Base-by-base conservation (phyloP, 2,888 invertebrate species). In the Mamestra brassicae region DNA sequence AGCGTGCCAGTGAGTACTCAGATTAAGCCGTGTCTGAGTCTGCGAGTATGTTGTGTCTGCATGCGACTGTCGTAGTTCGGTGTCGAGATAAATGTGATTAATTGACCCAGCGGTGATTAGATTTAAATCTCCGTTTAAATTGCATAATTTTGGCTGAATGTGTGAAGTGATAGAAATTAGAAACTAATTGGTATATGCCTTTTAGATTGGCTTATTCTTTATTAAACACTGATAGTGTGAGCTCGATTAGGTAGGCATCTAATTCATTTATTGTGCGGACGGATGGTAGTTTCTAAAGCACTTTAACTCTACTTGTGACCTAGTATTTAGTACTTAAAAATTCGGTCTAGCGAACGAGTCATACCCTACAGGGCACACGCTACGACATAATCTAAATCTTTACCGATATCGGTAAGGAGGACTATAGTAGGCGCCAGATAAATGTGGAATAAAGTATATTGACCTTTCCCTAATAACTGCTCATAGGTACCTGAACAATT, bases 1-100 rank as follows among this genome's bases (percentile, higher is more conserved):
- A 13, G 5, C 3, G 42, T 8, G 11, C 70, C 11, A 26, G 50
- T 78, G n/a, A 6, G 45, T 63, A 57, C 11, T 4, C 26, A 52
- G 52, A 62, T 62, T 62, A 61, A 17, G n/a, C 38, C 52, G 17
- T 15, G 34, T 8, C 52, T 38, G 26, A 47, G 64, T 52, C 17
- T 54, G 11, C 11, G 36, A 55, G 8, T 47, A 50, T 15, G 58
- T 52, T n/a, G 42, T 67, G 42, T 70, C 64, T 52, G 67, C 60
- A 68, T 70, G 52, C 60, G n/a, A 69, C 50, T 71, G 65, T 71
- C 76, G 42, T 6, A 66, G 63, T 71, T n/a, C n/a, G 38, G 38
- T 34, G 73, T 83, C 65, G 26, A 69, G 71, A 76, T 85, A 72
- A 71, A 76, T 58, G 26, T 76, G 69, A 82, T 85, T 85, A 81